Evolutionary conservation across 2,888 invertebrate genomes (phyloP).

Genomic region (Sycophila texana): DNA sequence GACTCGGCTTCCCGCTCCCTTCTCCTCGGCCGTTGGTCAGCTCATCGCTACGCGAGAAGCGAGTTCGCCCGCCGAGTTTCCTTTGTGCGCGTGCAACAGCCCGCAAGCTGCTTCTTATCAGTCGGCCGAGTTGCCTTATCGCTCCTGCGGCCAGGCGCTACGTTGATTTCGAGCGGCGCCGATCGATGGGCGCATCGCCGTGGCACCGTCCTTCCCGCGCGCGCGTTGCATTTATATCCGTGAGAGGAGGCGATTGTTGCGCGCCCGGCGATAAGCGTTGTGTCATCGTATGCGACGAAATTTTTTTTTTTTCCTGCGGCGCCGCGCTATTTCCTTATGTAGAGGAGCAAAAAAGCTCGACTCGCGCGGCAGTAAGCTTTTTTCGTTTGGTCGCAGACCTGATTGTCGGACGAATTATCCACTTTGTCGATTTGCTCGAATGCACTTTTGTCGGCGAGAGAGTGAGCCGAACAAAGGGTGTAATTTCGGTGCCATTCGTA

Average conservation of each 20-base stretch:
- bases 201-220: too few species aligned
- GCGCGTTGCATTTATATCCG: too few species aligned
- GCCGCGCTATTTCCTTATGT: neutral
- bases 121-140: neutral
- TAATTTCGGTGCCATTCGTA: too few species aligned
- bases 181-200: neutral
- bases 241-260: neutral
- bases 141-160: neutral
- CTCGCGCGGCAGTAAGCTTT: too few species aligned
- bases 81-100: neutral
- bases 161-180: neutral
- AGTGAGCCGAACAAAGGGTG: neutral
- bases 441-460: conserved; percentile 26
- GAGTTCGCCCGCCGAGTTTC: neutral
- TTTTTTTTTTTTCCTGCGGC: neutral
- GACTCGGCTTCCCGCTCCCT: neutral
- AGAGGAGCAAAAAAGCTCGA: too few species aligned
- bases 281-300: neutral
- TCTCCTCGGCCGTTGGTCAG: neutral
- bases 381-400: too few species aligned
- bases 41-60: neutral
- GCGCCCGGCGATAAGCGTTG: neutral
- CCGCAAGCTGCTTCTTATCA: neutral
- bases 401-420: neutral
- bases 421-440: neutral